Conservation (phyloP, 2,888 invertebrate species). For the Mechanitis messenoides region DNA sequence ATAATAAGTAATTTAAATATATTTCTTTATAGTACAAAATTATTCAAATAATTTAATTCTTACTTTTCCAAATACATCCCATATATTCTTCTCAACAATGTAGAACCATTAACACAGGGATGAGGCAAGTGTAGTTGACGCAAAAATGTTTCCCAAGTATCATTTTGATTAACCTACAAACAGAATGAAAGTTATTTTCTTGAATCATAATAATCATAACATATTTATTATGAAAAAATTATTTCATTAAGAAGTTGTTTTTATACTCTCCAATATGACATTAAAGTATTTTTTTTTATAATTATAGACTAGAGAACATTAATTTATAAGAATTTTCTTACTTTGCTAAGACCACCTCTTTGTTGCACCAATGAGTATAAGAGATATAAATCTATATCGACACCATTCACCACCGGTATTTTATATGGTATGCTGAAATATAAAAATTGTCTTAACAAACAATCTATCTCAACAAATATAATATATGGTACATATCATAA, state of each 20-base stretch:
- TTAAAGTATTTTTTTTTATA: too few species aligned
- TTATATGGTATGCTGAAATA: slow-evolving; percentile 78
- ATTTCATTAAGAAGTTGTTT: too few species aligned
- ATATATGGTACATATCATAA: slow-evolving; percentile 6
- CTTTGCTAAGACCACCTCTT: slow-evolving; percentile 96
- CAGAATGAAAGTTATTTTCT: background rate
- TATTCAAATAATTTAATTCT: slow-evolving; percentile 17
- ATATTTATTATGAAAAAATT: background rate
- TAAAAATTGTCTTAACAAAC: slow-evolving; percentile 13
- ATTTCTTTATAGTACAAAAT: background rate
- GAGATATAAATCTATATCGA: slow-evolving; percentile 92
- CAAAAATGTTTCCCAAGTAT: slow-evolving; percentile 90
- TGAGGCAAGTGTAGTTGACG: slow-evolving; percentile 85
- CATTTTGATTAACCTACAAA: slow-evolving; percentile 87
- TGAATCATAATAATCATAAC: background rate
- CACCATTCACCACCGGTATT: slow-evolving; percentile 88
- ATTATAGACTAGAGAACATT: too few species aligned
- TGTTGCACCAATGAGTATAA: slow-evolving; percentile 94
- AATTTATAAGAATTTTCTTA: slow-evolving; percentile 53
- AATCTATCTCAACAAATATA: slow-evolving; percentile 24
- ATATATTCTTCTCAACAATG: slow-evolving; percentile 61
- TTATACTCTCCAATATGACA: too few species aligned
- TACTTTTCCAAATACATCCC: slow-evolving; percentile 66
- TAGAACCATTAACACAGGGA: slow-evolving; percentile 89
- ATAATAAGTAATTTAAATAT: slow-evolving; percentile 38